Evolutionary conservation across 2,888 invertebrate species (phyloP).

Genomic region (Crepidodera aurea): DNA sequence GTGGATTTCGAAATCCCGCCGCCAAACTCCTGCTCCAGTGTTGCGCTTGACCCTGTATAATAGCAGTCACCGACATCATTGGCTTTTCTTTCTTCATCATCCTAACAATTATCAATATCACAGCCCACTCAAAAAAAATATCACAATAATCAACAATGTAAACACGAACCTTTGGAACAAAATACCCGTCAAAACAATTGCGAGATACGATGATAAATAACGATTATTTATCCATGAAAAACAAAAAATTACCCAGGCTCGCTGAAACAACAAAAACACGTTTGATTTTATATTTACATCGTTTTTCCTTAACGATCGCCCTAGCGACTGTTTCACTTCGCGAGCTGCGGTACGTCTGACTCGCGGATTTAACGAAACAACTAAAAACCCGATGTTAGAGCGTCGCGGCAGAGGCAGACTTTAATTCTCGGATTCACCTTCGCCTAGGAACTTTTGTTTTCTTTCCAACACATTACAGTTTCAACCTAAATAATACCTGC

Average conservation of each 20-base stretch:
- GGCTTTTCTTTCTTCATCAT: constrained; percentile 89
- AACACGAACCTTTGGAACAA: constrained; percentile 21
- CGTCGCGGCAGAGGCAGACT: constrained; percentile 12
- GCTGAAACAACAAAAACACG: neutral
- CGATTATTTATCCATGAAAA: neutral
- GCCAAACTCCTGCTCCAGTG: constrained; percentile 72
- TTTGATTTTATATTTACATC: constrained; percentile 4
- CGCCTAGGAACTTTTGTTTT: neutral
- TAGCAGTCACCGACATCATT: constrained; percentile 85
- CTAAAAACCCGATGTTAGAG: constrained; percentile 1
- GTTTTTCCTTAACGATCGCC: neutral
- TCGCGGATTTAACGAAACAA: constrained; percentile 4
- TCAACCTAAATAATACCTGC: too few species aligned
- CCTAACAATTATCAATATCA: constrained; percentile 51
- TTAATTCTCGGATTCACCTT: neutral
- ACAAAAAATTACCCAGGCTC: too few species aligned
- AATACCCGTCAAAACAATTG: constrained; percentile 26
- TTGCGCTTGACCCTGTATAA: constrained; percentile 73
- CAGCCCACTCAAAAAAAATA: constrained; percentile 33
- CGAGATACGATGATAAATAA: neutral
- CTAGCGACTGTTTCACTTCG: constrained; percentile 27
- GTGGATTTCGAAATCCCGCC: constrained; percentile 59
- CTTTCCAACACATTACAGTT: too few species aligned
- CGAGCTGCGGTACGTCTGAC: constrained; percentile 55
- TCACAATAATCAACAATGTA: neutral